Base-by-base conservation (phyloP, 2,888 invertebrate genomes). In the Chloromyia formosa region DNA sequence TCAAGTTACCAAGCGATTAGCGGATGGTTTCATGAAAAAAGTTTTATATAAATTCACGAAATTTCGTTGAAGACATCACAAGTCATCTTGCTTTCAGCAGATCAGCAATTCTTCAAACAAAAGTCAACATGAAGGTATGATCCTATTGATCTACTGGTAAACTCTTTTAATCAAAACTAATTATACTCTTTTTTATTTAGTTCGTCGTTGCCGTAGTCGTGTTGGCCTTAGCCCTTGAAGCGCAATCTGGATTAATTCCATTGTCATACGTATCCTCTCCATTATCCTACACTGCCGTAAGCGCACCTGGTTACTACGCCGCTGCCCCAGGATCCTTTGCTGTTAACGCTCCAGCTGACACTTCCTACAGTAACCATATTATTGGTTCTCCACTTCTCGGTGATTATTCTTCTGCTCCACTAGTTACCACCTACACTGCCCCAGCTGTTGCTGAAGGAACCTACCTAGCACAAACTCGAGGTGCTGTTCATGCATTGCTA, bases 401-500 rank as follows among this genome's bases (percentile, higher is more conserved):
- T 20, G 74, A 73, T 49, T 75, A 76, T 56, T 77, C 77, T 22
- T 75, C 77, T 35, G 76, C 77, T 23, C 66, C 75, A n/a, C 74
- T 53, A 10, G 23, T 62, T 9, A 42, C 40, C 66, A 69, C 71
- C 49, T 75, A 74, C 20, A 75, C 49, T 74, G 78, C 62, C 18
- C 69, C 69, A 23, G 54, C 54, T 27, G 3, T 7, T 4, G 27
- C 27, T 35, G 82, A 79, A 80, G 83, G 54, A 77, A 85, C 85
- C 79, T 86, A 86, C 77, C 85, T 86, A 53, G 86, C 86, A 62
- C 85, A 85, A 49, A 86, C 82, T 66, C 83, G 84, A 76, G 86
- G 86, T 73, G 82, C 86, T 35, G 77, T 85, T 4, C 86, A 86
- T 77, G 82, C 86, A 16, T 80, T 85, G 61, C 85, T 85, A 56